These are phyloP conservation scores for Myripristis jacobus DNA, from an alignment of 2,797 vertebrate genomes.

Conservation along the genomic window DNA sequence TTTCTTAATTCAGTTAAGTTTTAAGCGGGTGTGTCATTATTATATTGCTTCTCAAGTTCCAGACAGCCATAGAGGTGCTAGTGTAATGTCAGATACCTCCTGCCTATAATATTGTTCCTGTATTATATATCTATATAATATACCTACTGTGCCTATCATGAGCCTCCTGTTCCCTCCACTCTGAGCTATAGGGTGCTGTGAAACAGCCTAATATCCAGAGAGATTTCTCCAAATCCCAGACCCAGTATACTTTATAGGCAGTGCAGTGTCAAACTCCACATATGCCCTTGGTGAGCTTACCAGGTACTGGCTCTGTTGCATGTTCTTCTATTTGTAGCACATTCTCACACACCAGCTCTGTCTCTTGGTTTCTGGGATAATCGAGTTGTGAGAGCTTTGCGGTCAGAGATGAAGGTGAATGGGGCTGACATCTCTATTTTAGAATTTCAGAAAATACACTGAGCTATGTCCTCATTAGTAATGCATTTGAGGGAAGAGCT, in stretches of 20 bases:
- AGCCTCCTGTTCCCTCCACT: conserved; percentile 20
- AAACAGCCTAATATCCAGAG: conserved; percentile 52
- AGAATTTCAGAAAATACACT: too few species aligned
- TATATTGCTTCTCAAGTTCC: conserved; percentile 12
- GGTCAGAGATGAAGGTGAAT: background rate
- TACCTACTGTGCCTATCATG: conserved; percentile 14
- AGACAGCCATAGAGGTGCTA: conserved; percentile 11
- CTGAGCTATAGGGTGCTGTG: conserved; percentile 25
- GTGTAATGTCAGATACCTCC: background rate
- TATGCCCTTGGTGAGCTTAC: conserved; percentile 39
- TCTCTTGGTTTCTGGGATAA: conserved; percentile 5
- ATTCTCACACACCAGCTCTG: conserved; percentile 12
- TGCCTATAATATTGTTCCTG: conserved; percentile 18
- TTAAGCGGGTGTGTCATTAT: conserved; percentile 12
- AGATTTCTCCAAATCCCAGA: conserved; percentile 60
- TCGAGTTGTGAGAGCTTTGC: background rate
- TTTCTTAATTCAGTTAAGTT: background rate
- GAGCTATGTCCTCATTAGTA: too few species aligned
- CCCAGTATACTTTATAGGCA: conserved; percentile 50
- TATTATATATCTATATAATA: conserved; percentile 35
- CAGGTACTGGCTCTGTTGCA: conserved; percentile 22
- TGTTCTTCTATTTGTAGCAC: conserved; percentile 9
- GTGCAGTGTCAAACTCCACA: conserved; percentile 36
- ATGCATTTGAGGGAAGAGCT: too few species aligned
- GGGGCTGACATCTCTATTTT: background rate